Conservation (phyloP, 2,888 invertebrate genomes). For the Ditylenchus weischeri region DNA sequence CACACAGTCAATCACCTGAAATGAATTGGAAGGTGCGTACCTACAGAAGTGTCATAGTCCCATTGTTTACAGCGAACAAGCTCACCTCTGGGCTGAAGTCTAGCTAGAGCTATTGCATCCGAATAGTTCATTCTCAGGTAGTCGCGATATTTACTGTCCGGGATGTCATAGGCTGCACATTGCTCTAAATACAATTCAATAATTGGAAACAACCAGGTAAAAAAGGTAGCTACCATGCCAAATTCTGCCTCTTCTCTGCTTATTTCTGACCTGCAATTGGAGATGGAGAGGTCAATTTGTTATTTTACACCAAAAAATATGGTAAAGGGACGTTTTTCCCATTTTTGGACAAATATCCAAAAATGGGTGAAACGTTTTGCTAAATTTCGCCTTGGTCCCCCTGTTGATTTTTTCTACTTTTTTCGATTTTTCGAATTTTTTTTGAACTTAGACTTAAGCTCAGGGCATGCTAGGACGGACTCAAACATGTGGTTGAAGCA, state of each 20-base stretch:
- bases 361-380: too few species aligned
- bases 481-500: too few species aligned
- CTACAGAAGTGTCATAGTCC: slow-evolving; percentile 53
- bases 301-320: slow-evolving; percentile 6
- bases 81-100: slow-evolving; percentile 3
- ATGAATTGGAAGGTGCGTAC: not conserved
- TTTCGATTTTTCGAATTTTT: too few species aligned
- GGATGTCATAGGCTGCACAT: slow-evolving; percentile 41
- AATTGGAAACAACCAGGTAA: too few species aligned
- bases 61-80: slow-evolving; percentile 40
- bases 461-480: too few species aligned
- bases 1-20: not conserved
- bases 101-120: slow-evolving; percentile 21
- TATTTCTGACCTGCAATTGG: slow-evolving; percentile 34
- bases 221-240: slow-evolving; percentile 30
- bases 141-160: slow-evolving; percentile 37
- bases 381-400: too few species aligned
- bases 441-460: too few species aligned
- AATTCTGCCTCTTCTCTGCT: slow-evolving; percentile 33
- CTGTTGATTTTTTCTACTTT: too few species aligned
- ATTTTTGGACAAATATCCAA: too few species aligned
- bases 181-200: slow-evolving; percentile 21
- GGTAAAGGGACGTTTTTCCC: too few species aligned
- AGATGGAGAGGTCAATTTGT: slow-evolving; percentile 9
- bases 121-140: slow-evolving; percentile 29